phyloP scores from a whole-genome alignment of 1,140 invertebrate species.

The Atta cephalotes region DNA sequence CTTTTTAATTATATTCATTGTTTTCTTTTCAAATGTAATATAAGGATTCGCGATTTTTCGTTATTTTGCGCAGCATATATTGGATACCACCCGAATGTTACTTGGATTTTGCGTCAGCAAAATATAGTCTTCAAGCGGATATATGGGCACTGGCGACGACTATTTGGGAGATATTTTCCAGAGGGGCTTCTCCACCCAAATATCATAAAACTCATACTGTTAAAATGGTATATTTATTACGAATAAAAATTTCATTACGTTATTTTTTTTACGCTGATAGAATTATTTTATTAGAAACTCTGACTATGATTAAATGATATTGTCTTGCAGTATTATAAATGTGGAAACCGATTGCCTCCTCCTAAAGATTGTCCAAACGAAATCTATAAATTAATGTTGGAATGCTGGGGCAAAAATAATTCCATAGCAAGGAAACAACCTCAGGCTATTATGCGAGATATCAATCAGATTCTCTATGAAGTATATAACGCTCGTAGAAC shows the following conservation, averaged over 20 bases:
- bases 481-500: constrained; percentile 88
- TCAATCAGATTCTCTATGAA: constrained; percentile 93
- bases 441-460: constrained; percentile 93
- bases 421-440: constrained; percentile 90
- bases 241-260: constrained; percentile 18
- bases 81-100: too few relatives aligned
- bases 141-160: constrained; percentile 96
- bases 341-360: constrained; percentile 91
- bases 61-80: too few relatives aligned
- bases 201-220: constrained; percentile 77
- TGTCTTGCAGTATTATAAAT: constrained; percentile 87
- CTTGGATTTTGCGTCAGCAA: constrained; percentile 83
- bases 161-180: constrained; percentile 95
- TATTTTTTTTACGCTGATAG: constrained; percentile 16
- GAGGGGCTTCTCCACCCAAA: constrained; percentile 86
- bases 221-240: constrained; percentile 78
- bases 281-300: neutral
- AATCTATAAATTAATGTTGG: constrained; percentile 94
- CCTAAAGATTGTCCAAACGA: constrained; percentile 93
- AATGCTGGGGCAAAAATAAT: constrained; percentile 94
- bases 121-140: constrained; percentile 89
- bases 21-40: too few relatives aligned
- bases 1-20: too few relatives aligned
- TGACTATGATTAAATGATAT: neutral
- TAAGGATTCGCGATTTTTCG: too few relatives aligned